Evolutionary conservation across 2,797 vertebrate species (phyloP), one percentile per base, ranked within the genome.

Genomic region (Gambusia yucatana): DNA sequence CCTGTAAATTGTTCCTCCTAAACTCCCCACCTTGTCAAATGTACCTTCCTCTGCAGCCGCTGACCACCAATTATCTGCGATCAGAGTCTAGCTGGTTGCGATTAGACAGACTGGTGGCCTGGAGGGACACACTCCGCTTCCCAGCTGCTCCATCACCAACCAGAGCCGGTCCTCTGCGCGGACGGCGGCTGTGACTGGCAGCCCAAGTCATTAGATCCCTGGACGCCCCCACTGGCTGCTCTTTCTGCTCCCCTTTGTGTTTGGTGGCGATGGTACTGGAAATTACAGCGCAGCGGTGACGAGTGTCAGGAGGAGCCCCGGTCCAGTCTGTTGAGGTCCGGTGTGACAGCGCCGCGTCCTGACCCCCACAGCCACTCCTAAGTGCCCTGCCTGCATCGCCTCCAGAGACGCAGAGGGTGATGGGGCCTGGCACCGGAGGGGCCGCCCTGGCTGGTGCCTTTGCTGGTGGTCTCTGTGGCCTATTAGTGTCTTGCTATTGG

Each of bases 401-500:
- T 87, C 86, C 25, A 93, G 94, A 95, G 94, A 95, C 87, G 36
- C 91, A 87, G 90, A 94, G 92, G 85, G 89, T 96, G 94, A 96
- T 95, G 92, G 91, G 91, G 93, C 88, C 92, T 94, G 94, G 94
- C 95, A 95, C 94, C 90, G 91, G 89, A 82, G 94, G 94, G 94
- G 87, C 90, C 88, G 84, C 89, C 87, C 86, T 94, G 89, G 89
- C 94, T 95, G 95, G 92, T 95, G 93, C 94, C 93, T 93, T 92
- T 94, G 95, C 95, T 92, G 94, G 95, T 91, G 92, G 96, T 96
- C 95, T 96, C 93, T 78, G 88, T 92, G 89, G 93, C 93, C 93
- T 94, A 95, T 95, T 95, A 96, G 95, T 96, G 95, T 96, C 96
- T 94, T 91, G 95, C 94, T 93, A 90, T 95, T 95, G 94, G 95